These are phyloP conservation scores for Microcebus jonahi DNA, from an alignment of 2,113 vertebrate species.

Conservation along the genomic window DNA sequence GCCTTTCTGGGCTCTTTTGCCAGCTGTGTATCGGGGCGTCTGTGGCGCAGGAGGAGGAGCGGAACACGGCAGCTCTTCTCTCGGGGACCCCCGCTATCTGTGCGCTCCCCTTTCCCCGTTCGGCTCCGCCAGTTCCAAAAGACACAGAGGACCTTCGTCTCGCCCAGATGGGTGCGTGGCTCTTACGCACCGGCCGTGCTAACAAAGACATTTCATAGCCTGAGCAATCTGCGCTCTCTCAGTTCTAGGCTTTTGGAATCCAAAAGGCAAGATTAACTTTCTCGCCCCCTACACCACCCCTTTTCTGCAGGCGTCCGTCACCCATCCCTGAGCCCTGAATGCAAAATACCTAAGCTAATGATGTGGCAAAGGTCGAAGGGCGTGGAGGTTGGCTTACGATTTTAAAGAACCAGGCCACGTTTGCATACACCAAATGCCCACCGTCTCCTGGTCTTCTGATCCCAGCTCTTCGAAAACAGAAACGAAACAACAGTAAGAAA, in stretches of 20 bases:
- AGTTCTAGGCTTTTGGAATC: not conserved
- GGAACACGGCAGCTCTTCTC: too few relatives aligned
- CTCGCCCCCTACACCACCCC: too few relatives aligned
- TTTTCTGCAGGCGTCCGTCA: not conserved
- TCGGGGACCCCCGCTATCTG: too few relatives aligned
- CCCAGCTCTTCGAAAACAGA: not conserved
- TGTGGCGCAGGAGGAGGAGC: not conserved
- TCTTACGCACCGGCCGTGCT: not conserved
- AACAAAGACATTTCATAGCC: not conserved
- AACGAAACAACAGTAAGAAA: not conserved
- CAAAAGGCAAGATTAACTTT: not conserved
- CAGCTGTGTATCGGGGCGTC: too few relatives aligned
- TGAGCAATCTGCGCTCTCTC: not conserved
- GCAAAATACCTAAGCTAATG: not conserved
- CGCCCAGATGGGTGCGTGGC: fast-evolving
- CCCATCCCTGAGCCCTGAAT: not conserved
- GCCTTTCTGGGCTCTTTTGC: not conserved
- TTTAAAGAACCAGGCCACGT: too few relatives aligned
- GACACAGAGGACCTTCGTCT: not conserved
- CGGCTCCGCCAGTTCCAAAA: not conserved
- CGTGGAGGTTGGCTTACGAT: too few relatives aligned
- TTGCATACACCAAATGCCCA: fast-evolving
- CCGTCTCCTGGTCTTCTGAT: not conserved
- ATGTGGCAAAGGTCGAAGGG: not conserved
- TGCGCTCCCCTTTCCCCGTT: not conserved